Base-by-base conservation (phyloP, 2,888 invertebrate species). In the Molorchus minor region DNA sequence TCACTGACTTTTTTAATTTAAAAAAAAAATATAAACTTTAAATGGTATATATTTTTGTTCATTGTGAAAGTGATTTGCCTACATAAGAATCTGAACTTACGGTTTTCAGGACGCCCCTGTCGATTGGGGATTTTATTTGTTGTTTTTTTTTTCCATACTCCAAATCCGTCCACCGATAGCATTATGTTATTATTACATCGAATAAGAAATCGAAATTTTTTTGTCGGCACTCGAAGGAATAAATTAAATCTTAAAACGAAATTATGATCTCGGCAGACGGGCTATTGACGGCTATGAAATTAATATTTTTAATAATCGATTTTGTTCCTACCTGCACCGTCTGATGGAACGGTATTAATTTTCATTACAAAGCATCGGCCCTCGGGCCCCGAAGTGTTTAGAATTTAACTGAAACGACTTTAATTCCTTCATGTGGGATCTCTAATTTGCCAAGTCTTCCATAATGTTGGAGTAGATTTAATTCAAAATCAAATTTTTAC, bases 291-390 rank as follows among this genome's bases (percentile, higher is more conserved):
- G 75, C 69, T 69, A 67, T 69, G 72, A 75, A 74, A 76, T 76
- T 76, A 76, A 76, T 76, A 76, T 75, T 75, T 75, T 75, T 74
- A 74, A 75, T 76, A 76, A 76, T 76, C 75, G 76, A 75, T 75
- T 76, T 73, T 61, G 71, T 72, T 64, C 71, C 73, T 68, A 70
- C 65, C 70, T 68, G 65, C 61, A 46, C 57, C 40, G 64, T 55
- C 66, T 61, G 65, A 62, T 62, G 65, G 65, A 57, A 62, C 21
- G 44, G 56, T 54, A 61, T 65, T 61, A 61, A 62, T 63, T 63
- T 63, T 56, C 62, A 56, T 61, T 61, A 65, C 56, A 56, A 44
- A 51, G 54, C 49, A 45, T 25, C 33, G 51, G n/a, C 57, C 49
- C 15, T 46, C 36, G 30, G 15, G 21, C 16, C 36, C 12, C 38